Base-by-base conservation (phyloP, 2,888 invertebrate genomes). In the Nemotelus nigrinus region DNA sequence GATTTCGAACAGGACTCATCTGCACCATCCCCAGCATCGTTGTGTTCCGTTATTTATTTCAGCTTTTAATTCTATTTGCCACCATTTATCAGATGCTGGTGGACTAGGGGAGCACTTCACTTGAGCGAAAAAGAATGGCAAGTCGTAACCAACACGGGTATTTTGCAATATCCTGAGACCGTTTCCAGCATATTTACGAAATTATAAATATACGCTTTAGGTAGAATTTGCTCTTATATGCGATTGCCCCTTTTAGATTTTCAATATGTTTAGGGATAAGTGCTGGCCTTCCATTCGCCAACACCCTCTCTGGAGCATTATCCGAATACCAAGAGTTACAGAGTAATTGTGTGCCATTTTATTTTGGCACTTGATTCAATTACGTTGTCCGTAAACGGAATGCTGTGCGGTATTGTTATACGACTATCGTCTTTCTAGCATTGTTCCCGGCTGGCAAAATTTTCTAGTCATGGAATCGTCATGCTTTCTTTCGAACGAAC, bases 31-130 rank as follows among this genome's bases (percentile, higher is more conserved):
- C 53, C 47, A 74, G 47, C 64, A 55, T 57, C 39, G 10, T 47
- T 50, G 53, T 25, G 55, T 6, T 41, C 44, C 53, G 74, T 79
- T 79, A 79, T 79, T 79, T 79, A 79, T 79, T 78, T 79, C 44
- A 55, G 77, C 79, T 77, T 79, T 79, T 79, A 79, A 79, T 79
- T 79, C 78, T 76, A 79, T 79, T 77, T 76, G 70, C 60, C 68
- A 65, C 58, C 76, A 79, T 79, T 79, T 78, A 68, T 79, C 76
- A 70, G 70, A 25, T 47, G 41, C 57, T 60, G 64, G 41, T 64
- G 65, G 39, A 43, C 64, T 47, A 55, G 53, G 53, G 25, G 25
- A 25, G 25, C 25, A 25, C 25, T 25, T 25, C 25, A 25, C 25
- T 25, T 60, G 60, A 41, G 7, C 25, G 3, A 60, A 7, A 60